phyloP scores from a whole-genome alignment of 2,888 invertebrate species.

The Lycia hirtaria region DNA sequence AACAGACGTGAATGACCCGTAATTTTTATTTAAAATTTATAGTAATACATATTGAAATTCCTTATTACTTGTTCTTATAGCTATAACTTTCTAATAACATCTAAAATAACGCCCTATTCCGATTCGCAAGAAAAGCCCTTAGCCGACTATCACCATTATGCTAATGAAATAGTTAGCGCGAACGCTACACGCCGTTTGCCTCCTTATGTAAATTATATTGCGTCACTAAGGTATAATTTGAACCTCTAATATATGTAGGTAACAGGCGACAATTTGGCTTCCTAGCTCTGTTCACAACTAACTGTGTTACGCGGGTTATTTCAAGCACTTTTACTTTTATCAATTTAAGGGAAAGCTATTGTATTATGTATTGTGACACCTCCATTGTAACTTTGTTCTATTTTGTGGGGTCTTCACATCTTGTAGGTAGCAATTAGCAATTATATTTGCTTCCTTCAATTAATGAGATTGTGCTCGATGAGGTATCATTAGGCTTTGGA shows the following conservation, averaged over 20 bases:
- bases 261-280: conserved; percentile 5
- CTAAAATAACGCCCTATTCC: background rate
- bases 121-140: conserved; percentile 8
- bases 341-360: too few species aligned
- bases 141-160: conserved; percentile 19
- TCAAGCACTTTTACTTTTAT: too few species aligned
- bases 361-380: too few species aligned
- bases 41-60: background rate
- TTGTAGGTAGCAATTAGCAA: too few species aligned
- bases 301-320: too few species aligned
- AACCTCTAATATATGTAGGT: conserved; percentile 8
- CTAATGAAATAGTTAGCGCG: conserved; percentile 22
- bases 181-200: conserved; percentile 21
- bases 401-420: too few species aligned
- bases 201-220: conserved; percentile 25
- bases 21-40: too few species aligned
- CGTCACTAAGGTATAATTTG: conserved; percentile 18
- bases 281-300: background rate
- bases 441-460: too few species aligned
- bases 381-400: too few species aligned
- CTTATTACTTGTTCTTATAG: background rate
- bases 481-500: too few species aligned
- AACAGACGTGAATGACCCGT: too few species aligned
- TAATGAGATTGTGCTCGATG: too few species aligned
- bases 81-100: conserved; percentile 4